A percentile compares a stretch with the other conserved stretches of the same genome.
Evolutionary conservation across 2,888 invertebrate species (phyloP).

Genomic region (Blomia tropicalis): DNA sequence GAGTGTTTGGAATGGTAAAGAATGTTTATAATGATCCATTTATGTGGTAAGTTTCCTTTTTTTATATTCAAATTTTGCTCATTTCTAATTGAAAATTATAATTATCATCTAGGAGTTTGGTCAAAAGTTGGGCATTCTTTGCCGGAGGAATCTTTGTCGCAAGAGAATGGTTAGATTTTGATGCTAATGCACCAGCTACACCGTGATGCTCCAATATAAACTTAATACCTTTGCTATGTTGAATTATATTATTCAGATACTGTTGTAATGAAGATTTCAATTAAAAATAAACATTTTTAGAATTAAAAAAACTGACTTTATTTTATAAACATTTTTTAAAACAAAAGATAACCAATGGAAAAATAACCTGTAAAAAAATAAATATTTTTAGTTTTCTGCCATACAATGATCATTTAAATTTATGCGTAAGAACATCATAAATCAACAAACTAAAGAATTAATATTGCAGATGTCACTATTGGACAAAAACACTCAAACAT

Average conservation of each 20-base stretch:
- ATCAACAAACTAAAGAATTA: conserved; percentile 1
- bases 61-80: too few species aligned
- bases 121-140: conserved; percentile 23
- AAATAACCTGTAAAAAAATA: neutral
- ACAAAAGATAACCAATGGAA: neutral
- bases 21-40: conserved; percentile 20
- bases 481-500: neutral
- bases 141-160: conserved; percentile 19
- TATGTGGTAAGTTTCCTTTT: conserved; percentile 16
- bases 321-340: neutral
- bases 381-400: conserved; percentile 1
- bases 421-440: neutral
- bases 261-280: too few species aligned
- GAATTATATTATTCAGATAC: neutral
- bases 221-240: neutral
- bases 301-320: neutral
- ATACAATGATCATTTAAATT: neutral
- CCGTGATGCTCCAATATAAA: neutral
- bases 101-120: conserved; percentile 17
- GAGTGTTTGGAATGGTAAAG: neutral
- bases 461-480: neutral
- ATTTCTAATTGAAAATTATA: neutral
- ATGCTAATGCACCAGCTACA: neutral
- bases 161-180: conserved; percentile 16
- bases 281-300: neutral